phyloP scores from a whole-genome alignment of 1,140 invertebrate genomes.

The Stenopsyche tienmushanensis region DNA sequence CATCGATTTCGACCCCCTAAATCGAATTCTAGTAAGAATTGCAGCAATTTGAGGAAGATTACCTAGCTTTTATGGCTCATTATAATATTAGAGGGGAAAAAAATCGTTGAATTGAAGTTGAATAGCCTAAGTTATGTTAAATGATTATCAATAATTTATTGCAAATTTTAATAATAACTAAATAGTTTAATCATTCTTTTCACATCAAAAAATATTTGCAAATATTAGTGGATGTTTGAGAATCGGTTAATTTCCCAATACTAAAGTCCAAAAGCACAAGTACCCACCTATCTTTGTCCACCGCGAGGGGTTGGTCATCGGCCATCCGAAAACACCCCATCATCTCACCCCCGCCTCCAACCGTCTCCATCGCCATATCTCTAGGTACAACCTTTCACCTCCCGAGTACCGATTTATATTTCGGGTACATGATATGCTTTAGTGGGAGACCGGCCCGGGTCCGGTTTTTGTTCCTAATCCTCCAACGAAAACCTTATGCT shows the following conservation, averaged over 20 bases:
- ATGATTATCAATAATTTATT: too few species aligned
- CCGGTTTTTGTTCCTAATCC: slow-evolving; percentile 24
- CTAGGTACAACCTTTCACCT: slow-evolving; percentile 31
- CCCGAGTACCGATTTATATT: slow-evolving; percentile 35
- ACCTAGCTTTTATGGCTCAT: too few species aligned
- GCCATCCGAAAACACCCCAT: slow-evolving; percentile 28
- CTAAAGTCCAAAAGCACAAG: slow-evolving; percentile 21
- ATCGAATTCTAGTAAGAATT: too few species aligned
- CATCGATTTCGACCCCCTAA: too few species aligned
- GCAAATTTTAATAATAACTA: too few species aligned
- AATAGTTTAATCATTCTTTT: too few species aligned
- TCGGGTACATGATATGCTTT: slow-evolving; percentile 32
- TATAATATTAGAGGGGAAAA: too few species aligned
- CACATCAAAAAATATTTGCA: too few species aligned
- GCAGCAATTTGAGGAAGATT: too few species aligned
- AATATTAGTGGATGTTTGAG: too few species aligned
- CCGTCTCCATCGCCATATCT: slow-evolving; percentile 19
- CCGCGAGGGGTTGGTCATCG: slow-evolving; percentile 34
- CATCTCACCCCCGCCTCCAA: not conserved
- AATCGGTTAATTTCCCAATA: slow-evolving; percentile 7
- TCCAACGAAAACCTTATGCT: slow-evolving; percentile 13
- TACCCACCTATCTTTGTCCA: slow-evolving; percentile 24
- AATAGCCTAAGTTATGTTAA: not conserved
- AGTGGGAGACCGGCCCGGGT: not conserved
- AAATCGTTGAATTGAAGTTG: too few species aligned